Base-by-base conservation (phyloP, 2,113 vertebrate genomes). In the Nicator chloris region DNA sequence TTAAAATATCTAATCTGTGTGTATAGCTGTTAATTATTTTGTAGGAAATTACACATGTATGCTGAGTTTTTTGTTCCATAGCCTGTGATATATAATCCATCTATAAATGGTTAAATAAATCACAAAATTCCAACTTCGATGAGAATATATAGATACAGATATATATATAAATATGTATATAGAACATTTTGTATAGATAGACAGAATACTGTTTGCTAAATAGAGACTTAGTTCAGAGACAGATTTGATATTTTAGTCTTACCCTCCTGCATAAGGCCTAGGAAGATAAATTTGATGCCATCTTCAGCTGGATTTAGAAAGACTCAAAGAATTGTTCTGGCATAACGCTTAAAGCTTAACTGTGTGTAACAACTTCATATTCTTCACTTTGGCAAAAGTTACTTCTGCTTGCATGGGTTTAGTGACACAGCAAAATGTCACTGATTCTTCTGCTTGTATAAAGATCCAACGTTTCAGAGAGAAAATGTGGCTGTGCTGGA, bases 351-450 rank as follows among this genome's bases (percentile, higher is more conserved):
- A 66, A 93, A 86, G 84, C 59, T 95, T 95, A 94, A 90, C 92
- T 86, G 71, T 47, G 85, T 80, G 70, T 87, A 95, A 92, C 84
- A 80, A 59, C 73, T 69, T 91, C 53, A 23, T 73, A 85, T 86
- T 86, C 93, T 73, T 95, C 89, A 80, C 79, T 90, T 73, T 95
- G 90, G 93, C 87, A 92, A 95, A 95, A 94, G 63, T 92, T 90
- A 59, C 85, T 94, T 93, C 82, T 82, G 66, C 82, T 73, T 71
- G 78, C 66, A 6, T 27, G 92, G 63, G 56, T 91, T 90, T 86
- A 86, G 95, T 95, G 91, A 96, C 10, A 6, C 94, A 95, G 95
- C 92, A 91, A 84, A 94, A 94, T 93, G 85, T 66, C 87, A 91
- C 50, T 31, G 63, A 70, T 77, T 65, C 66, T 92, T 82, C 82